Evolutionary conservation across 2,113 vertebrate species (phyloP).

Genomic region (Barbus barbus): DNA sequence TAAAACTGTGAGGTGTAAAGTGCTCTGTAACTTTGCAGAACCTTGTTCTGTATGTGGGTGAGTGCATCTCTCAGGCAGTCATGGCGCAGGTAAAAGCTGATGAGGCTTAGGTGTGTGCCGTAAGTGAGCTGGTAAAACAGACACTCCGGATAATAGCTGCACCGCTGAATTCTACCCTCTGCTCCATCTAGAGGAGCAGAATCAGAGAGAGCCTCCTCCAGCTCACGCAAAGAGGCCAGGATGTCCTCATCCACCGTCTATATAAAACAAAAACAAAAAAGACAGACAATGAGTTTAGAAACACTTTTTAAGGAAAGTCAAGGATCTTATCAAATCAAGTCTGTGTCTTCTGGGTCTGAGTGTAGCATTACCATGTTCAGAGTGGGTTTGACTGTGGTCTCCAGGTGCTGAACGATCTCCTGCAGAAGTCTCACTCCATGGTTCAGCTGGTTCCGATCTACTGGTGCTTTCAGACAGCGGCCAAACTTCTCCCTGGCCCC

Average conservation of each 20-base stretch:
- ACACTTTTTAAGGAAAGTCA: not conserved
- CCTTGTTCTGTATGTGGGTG: constrained; percentile 86
- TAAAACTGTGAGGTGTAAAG: not conserved
- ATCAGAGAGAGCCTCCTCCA: constrained; percentile 83
- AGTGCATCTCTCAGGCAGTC: constrained; percentile 87
- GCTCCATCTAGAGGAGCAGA: constrained; percentile 74
- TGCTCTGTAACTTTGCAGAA: constrained; percentile 52
- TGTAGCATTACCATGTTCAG: constrained; percentile 71
- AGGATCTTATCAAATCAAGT: not conserved
- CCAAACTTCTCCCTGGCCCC: constrained; percentile 89
- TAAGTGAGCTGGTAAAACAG: constrained; percentile 91
- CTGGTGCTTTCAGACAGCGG: constrained; percentile 88
- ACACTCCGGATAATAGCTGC: constrained; percentile 85
- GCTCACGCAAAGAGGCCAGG: constrained; percentile 85
- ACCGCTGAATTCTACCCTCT: constrained; percentile 77
- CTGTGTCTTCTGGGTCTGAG: not conserved
- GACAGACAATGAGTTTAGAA: not conserved
- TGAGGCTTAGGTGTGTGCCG: constrained; percentile 86
- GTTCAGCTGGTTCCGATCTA: constrained; percentile 90
- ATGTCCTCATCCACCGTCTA: constrained; percentile 83
- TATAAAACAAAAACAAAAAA: constrained; percentile 33
- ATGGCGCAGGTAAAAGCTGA: constrained; percentile 91
- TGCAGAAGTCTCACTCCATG: constrained; percentile 83
- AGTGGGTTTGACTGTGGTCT: constrained; percentile 79
- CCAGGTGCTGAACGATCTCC: constrained; percentile 90